Evolutionary conservation across 2,888 invertebrate species (phyloP), one percentile per base, ranked within the genome.

Genomic region (Dastarcus helophoroides): DNA sequence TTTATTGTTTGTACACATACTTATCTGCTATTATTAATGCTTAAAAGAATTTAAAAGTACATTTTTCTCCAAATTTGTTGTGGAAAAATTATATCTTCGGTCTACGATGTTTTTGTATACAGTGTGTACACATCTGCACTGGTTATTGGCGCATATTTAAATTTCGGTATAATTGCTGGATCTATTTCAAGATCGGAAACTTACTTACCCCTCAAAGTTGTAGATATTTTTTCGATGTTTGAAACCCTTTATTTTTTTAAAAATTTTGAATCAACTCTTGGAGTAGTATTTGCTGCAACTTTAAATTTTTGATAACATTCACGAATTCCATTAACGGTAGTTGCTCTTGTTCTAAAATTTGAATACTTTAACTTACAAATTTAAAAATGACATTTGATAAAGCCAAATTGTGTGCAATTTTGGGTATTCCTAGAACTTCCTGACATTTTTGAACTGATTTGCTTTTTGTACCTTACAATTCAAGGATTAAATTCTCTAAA

Each of bases 321-420:
- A 17, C 19, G 19, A n/a, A 17, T 17, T 17, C 19, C 19, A 17
- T n/a, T 17, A 17, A 17, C n/a, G 19, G n/a, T 17, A 17, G 19
- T n/a, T 17, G 6, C 19, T 17, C 6, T 17, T 17, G 6, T n/a
- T 17, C 6, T 6, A 17, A 17, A 17, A 17, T 6, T 7, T 17
- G 19, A 17, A 17, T 17, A 17, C n/a, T 17, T n/a, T 17, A n/a
- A 17, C 19, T 7, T 17, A 17, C 19, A 7, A 17, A 17, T 17
- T 17, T n/a, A 17, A n/a, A 17, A 17, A 17, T 17, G 19, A 17
- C 19, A 7, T 17, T 17, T 17, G 19, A 17, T 17, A 17, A 17
- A 17, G 19, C 19, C 19, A 17, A 17, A 17, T n/a, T n/a, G n/a
- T 17, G 19, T 17, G 19, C 19, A 17, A 17, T 6, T 17, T 17